These are phyloP conservation scores for Enoplosus armatus DNA, from an alignment of 2,797 vertebrate species.

Conservation along the genomic window DNA sequence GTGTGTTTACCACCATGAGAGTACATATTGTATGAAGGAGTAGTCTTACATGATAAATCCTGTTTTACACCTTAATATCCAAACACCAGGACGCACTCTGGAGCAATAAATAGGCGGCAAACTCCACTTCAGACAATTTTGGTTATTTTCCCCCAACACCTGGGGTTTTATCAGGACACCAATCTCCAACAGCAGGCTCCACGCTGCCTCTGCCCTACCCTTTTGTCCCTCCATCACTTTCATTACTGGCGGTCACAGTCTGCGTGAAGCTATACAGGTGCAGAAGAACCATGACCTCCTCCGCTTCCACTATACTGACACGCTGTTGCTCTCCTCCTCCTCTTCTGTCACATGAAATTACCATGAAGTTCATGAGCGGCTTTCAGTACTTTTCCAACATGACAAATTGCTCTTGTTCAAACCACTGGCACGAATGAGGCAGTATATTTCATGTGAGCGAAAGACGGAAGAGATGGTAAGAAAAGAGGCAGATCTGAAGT, in stretches of 20 bases:
- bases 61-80: constrained; percentile 15
- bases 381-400: constrained; percentile 49
- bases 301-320: constrained; percentile 13
- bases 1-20: constrained; percentile 20
- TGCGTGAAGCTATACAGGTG: constrained; percentile 44
- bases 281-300: constrained; percentile 50
- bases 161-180: constrained; percentile 30
- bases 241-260: constrained; percentile 59
- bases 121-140: neutral
- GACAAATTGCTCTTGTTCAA: constrained; percentile 67
- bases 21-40: constrained; percentile 1
- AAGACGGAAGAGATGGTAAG: neutral
- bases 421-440: constrained; percentile 40
- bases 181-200: constrained; percentile 10
- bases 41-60: neutral
- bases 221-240: constrained; percentile 37
- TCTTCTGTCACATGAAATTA: constrained; percentile 60
- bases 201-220: constrained; percentile 4
- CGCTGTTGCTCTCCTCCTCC: constrained; percentile 33
- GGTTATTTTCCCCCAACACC: constrained; percentile 18
- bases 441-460: constrained; percentile 34
- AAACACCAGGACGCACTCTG: neutral
- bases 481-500: constrained; percentile 36
- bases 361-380: constrained; percentile 45
- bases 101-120: constrained; percentile 16